phyloP scores from a whole-genome alignment of 1,140 invertebrate genomes.

The Drosophila nikananu region DNA sequence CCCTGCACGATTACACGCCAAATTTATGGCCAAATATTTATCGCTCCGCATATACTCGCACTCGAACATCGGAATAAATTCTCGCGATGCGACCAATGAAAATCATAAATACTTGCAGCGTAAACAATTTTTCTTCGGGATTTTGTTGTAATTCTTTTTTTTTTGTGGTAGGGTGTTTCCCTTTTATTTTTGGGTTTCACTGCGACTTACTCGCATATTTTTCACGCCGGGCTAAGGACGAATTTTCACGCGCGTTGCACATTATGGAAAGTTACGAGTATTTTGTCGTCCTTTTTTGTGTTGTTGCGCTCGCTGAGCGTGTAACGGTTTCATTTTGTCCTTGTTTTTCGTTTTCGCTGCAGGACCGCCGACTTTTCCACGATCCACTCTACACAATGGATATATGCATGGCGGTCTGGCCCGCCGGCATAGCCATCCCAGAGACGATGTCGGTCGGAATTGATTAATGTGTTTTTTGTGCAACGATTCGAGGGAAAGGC shows the following conservation, averaged over 20 bases:
- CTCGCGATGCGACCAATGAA: conserved; percentile 40
- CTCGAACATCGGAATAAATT: conserved; percentile 67
- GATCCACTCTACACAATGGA: conserved; percentile 72
- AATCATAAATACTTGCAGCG: conserved; percentile 78
- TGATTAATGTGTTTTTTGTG: conserved; percentile 78
- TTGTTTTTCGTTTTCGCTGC: conserved; percentile 36
- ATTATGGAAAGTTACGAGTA: conserved; percentile 62
- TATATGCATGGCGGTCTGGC: conserved; percentile 61
- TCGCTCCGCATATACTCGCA: conserved; percentile 54
- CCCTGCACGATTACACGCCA: conserved; percentile 56
- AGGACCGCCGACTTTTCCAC: conserved; percentile 26
- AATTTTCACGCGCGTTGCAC: conserved; percentile 80
- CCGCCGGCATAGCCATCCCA: conserved; percentile 21
- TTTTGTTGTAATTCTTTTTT: conserved; percentile 13
- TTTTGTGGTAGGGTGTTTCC: conserved; percentile 19
- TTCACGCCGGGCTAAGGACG: conserved; percentile 65
- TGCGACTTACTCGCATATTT: conserved; percentile 50
- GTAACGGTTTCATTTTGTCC: conserved; percentile 72
- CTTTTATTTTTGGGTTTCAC: conserved; percentile 35
- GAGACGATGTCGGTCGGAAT: conserved; percentile 67
- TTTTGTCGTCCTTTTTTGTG: conserved; percentile 19
- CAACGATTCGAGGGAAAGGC: conserved; percentile 14
- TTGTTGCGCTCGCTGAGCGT: conserved; percentile 63
- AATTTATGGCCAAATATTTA: conserved; percentile 80
- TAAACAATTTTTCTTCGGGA: conserved; percentile 64